Base-by-base conservation (phyloP, 2,888 invertebrate genomes). In the Parnassius orleans region DNA sequence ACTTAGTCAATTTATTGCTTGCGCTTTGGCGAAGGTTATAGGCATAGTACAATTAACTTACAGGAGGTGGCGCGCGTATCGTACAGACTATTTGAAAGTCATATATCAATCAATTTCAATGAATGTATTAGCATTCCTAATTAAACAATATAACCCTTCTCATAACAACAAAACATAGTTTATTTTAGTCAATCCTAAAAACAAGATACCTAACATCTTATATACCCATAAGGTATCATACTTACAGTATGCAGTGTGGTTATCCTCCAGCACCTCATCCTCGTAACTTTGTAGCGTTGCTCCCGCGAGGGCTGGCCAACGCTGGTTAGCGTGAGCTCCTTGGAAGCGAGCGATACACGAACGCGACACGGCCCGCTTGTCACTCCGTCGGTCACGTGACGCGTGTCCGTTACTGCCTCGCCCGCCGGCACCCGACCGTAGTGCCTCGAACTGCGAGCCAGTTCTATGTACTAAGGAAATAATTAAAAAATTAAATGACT, bases 221-320 rank as follows among this genome's bases (percentile, higher is more conserved):
- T n/a, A n/a, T n/a, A n/a, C 53, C 15, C 15, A 19, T 19, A 19
- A 12, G 9, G 11, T 33, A 10, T 48, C 33, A 52, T 12, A 81
- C 93, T 93, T 84, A 96, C 95, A 72, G 91, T 90, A 80, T 96
- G 95, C 72, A 95, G 92, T 1, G 97, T 96, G 19, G 98, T 98
- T 55, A 99, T 98, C 72, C 99, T 93, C 99, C 99, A 99, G 77
- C 98, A 98, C 64, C 98, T 94, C 96, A 99, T 99, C 72, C 99
- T 93, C 0, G 98, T 99, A 48, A 99, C 98, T 84, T 97, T 97
- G 84, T 98, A 99, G 74, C 94, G 93, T 55, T 96, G 95, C 83
- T 98, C 98, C 69, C 94, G 94, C n/a, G 93, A 87, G 61, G 95
- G 93, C 43, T 93, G 92, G 15, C 93, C 92, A 10, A 89, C 82